phyloP scores from a whole-genome alignment of 2,113 vertebrate species.

The Daubentonia madagascariensis region DNA sequence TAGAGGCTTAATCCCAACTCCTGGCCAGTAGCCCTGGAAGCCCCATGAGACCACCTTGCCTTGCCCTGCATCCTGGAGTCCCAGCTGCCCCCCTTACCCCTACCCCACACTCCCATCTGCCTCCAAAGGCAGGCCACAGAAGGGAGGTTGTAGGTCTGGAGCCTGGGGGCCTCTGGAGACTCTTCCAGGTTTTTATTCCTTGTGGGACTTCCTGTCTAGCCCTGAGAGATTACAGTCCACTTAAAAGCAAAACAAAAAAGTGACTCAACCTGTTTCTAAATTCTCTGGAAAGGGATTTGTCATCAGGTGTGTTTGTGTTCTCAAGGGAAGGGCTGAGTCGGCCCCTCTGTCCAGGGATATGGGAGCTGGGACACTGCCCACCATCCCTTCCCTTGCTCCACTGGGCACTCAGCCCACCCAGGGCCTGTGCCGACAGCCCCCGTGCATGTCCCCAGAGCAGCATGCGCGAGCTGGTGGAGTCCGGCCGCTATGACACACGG shows the following conservation, averaged over 20 bases:
- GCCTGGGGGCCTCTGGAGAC: not conserved
- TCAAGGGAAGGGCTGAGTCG: not conserved
- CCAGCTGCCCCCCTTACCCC: not conserved
- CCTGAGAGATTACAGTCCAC: not conserved
- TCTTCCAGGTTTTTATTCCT: not conserved
- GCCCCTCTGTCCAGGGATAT: not conserved
- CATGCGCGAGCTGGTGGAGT: slow-evolving; percentile 84
- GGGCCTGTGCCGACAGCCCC: not conserved
- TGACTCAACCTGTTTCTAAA: not conserved
- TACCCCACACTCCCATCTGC: not conserved
- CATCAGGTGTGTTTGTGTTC: not conserved
- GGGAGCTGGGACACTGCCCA: not conserved
- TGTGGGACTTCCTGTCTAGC: not conserved
- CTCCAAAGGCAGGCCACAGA: not conserved
- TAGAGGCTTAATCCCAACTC: not conserved
- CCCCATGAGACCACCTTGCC: not conserved
- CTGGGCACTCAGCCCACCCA: not conserved
- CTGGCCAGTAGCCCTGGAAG: not conserved
- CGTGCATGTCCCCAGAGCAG: slow-evolving; percentile 75
- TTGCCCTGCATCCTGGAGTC: not conserved
- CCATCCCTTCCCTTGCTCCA: not conserved
- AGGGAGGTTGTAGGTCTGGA: not conserved
- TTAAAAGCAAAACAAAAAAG: not conserved
- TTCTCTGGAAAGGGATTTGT: not conserved
- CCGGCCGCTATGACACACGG: slow-evolving; percentile 88